Conservation (phyloP, 1,140 invertebrate species). For the Apis dorsata region DNA sequence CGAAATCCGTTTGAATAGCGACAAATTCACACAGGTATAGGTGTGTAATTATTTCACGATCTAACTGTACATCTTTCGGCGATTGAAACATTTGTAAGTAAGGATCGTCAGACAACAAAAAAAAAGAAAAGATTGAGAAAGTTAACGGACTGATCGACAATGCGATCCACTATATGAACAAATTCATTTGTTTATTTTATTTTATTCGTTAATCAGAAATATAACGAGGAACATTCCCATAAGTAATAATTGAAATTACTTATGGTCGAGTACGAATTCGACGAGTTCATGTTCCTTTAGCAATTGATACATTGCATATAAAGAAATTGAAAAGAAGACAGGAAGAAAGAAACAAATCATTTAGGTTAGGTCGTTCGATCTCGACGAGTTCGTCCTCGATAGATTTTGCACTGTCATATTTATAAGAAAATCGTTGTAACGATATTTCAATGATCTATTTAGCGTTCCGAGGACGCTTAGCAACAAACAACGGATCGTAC, state of each 20-base stretch:
- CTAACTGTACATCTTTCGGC: conserved; percentile 50
- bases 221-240: conserved; percentile 53
- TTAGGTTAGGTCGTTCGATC: too few species aligned
- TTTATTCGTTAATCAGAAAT: conserved; percentile 42
- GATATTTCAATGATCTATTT: conserved; percentile 60
- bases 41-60: conserved; percentile 60
- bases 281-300: background rate
- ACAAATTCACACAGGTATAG: conserved; percentile 31
- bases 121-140: background rate
- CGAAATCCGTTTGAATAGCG: conserved; percentile 6
- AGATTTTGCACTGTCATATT: conserved; percentile 62
- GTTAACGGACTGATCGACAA: conserved; percentile 7
- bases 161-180: conserved; percentile 37
- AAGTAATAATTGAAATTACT: conserved; percentile 48
- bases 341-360: background rate
- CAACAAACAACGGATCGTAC: conserved; percentile 66
- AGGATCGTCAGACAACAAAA: background rate
- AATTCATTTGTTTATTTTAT: conserved; percentile 35
- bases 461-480: conserved; percentile 16
- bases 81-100: conserved; percentile 41
- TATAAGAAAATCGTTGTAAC: conserved; percentile 59
- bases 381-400: conserved; percentile 27
- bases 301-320: background rate
- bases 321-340: background rate
- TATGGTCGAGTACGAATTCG: conserved; percentile 46